Evolutionary conservation across 2,888 invertebrate species (phyloP), one percentile per base, ranked within the genome.

Genomic region (Idaea straminata): DNA sequence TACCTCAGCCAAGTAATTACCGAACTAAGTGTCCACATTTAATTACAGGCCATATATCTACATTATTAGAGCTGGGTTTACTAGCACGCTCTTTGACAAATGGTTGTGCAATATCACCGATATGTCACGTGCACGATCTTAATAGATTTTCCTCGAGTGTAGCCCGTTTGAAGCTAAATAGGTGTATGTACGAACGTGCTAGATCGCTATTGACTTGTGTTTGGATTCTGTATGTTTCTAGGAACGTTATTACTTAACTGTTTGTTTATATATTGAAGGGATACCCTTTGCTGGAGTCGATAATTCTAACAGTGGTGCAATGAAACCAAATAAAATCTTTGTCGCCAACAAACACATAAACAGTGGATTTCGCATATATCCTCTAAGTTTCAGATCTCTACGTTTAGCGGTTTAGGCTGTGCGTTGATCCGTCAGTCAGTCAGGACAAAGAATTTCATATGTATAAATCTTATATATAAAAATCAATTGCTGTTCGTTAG

Each of bases 61-160:
- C 80, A 84, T 85, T 84, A 88, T 88, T 86, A 85, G 81, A 79
- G 80, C 69, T 76, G 35, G 81, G 78, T 83, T 81, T 82, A 82
- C 79, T 79, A 77, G 80, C 77, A 76, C 74, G 75, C 81, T 81
- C 77, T 82, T 83, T 86, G 88, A 88, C 83, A 85, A 87, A 88
- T 85, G 84, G 82, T 77, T 78, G 79, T 78, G 80, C 84, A 83
- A 85, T 88, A 87, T 83, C 77, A 83, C 77, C 82, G 78, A 86
- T 86, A 83, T 80, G 84, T 83, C 84, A 84, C 80, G 73, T 73
- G 72, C 78, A 81, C 76, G 78, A 79, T 76, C 67, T 67, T 84
- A 85, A 86, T 85, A 83, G 82, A 84, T 85, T 82, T 83, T 80
- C 79, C 78, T 74, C 70, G 75, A 74, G 78, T 79, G 78, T 15